Base-by-base conservation (phyloP, 2,888 invertebrate species). In the Brachypterus glaber region DNA sequence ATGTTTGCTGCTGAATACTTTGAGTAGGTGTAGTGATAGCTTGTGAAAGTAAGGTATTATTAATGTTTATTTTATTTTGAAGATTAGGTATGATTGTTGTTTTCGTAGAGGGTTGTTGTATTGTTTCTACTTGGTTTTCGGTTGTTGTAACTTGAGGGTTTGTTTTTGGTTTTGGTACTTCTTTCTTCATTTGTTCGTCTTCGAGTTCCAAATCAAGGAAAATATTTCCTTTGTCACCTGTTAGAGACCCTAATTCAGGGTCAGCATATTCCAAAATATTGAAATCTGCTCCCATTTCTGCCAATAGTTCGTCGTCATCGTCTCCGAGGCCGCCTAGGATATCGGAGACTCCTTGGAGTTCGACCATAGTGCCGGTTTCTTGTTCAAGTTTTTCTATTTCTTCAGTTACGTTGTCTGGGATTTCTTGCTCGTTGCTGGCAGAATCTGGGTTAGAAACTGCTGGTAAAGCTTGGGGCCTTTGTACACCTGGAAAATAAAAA, bases 231-330 rank as follows among this genome's bases (percentile, higher is more conserved):
- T 84, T 82, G 45, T 79, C 79, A 1, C 83, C 83, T 40, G 80
- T 81, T 50, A 86, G 74, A 43, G 81, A 79, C 49, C 89, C 90
- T 35, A 92, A 68, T 65, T 92, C 92, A 0, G 93, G 90, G 71
- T 95, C 93, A 0, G 91, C 93, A 63, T 93, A 95, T 64, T 92
- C 91, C 46, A 95, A 67, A 55, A 95, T 91, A 63, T 95, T 93
- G 66, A 95, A 95, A 69, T 92, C 92, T 43, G 87, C 83, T 3
- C 90, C 91, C 73, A 91, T 86, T 67, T 88, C 88, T n/a, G 84
- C 86, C 16, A 90, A 69, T 27, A 91, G 70, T 55, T 89, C 89
- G 53, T 87, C 86, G 52, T 87, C 86, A 55, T 91, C 90, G 37
- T 87, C 84, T 3, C 82, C 86, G 30, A 89, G 69, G 12, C 86